Conservation (phyloP, 2,113 vertebrate species). For the Passer domesticus region DNA sequence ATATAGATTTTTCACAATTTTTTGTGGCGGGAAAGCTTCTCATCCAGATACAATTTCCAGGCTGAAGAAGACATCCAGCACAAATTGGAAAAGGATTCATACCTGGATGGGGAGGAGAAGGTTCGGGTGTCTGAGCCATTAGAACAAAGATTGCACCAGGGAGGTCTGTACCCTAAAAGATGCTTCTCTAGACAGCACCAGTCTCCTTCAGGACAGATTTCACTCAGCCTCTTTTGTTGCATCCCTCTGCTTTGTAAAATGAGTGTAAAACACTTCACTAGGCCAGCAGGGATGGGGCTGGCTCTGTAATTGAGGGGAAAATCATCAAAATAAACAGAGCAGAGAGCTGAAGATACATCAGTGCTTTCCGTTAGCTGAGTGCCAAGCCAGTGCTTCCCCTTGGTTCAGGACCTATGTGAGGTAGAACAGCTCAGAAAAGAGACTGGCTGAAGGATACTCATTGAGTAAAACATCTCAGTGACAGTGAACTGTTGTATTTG, state of each 20-base stretch:
- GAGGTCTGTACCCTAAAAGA: not conserved
- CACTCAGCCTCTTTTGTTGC: not conserved
- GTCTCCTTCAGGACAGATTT: not conserved
- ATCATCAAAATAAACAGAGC: not conserved
- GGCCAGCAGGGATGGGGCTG: not conserved
- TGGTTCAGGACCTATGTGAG: not conserved
- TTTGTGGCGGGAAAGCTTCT: rapidly evolving
- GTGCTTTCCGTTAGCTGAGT: not conserved
- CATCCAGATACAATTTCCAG: not conserved
- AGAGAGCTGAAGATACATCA: not conserved
- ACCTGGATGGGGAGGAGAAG: not conserved
- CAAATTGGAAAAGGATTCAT: not conserved
- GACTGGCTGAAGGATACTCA: not conserved
- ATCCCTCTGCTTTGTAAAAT: not conserved
- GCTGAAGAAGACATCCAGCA: not conserved
- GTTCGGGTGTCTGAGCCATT: not conserved
- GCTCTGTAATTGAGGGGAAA: not conserved
- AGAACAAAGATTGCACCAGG: not conserved
- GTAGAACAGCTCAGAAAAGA: not conserved
- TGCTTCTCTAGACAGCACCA: not conserved
- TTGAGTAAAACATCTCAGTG: not conserved
- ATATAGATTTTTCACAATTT: rapidly evolving
- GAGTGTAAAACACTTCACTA: not conserved
- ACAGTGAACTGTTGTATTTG: not conserved
- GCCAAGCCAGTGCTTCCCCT: not conserved